A percentile compares a stretch with the other conserved stretches of the same genome.
These are phyloP conservation scores for Holacanthella duospinosa DNA, from an alignment of 2,888 invertebrate genomes.

Conservation along the genomic window DNA sequence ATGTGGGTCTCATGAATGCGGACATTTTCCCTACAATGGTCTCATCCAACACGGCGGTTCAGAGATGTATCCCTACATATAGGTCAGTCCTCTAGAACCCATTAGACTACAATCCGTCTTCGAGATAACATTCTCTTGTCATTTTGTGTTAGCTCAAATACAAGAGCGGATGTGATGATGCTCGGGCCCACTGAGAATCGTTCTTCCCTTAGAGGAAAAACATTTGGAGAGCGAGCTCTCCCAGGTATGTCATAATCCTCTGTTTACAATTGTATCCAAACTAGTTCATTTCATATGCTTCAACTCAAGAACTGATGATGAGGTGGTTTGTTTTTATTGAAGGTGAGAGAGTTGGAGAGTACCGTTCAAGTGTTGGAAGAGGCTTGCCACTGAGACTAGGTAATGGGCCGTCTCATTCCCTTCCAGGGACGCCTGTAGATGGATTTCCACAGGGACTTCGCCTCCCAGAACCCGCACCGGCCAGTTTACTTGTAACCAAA, in stretches of 20 bases:
- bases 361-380: conserved; percentile 37
- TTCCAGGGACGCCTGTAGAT: conserved; percentile 38
- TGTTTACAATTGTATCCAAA: background rate
- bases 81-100: conserved; percentile 24
- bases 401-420: conserved; percentile 36
- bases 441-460: conserved; percentile 38
- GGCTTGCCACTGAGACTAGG: conserved; percentile 36
- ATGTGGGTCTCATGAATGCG: conserved; percentile 38
- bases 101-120: background rate
- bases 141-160: conserved; percentile 32
- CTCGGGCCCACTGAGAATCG: conserved; percentile 37
- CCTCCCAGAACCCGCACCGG: conserved; percentile 38
- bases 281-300: background rate
- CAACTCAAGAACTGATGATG: conserved; percentile 26
- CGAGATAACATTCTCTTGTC: too few relatives aligned
- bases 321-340: conserved; percentile 35
- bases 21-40: conserved; percentile 38
- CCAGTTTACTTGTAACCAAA: conserved; percentile 38
- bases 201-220: conserved; percentile 37
- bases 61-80: conserved; percentile 38
- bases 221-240: conserved; percentile 38
- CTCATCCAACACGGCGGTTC: conserved; percentile 37
- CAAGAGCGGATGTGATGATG: conserved; percentile 38
- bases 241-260: conserved; percentile 31
- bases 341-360: conserved; percentile 38